Percentiles rank a stretch among this genome's conserved stretches.
phyloP scores from a whole-genome alignment of 2,888 invertebrate genomes.

The Drosophila sordidula region DNA sequence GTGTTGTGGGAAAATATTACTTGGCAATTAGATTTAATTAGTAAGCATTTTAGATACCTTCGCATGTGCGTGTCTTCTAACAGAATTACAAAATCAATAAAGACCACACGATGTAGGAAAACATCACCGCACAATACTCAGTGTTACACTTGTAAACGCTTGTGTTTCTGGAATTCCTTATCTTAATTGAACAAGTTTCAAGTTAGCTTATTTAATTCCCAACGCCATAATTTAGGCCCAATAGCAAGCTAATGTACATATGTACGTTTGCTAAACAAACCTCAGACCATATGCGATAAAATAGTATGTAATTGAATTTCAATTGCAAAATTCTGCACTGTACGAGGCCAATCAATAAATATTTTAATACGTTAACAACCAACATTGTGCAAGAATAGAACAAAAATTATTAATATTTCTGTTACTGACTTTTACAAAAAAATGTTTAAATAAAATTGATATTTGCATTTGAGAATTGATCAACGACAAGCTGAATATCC shows the following conservation, averaged over 20 bases:
- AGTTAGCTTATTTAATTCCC: neutral
- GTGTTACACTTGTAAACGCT: neutral
- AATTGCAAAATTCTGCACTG: neutral
- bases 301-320: conserved; percentile 12
- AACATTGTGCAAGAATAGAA: neutral
- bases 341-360: neutral
- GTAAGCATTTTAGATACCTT: conserved; percentile 20
- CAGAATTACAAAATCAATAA: conserved; percentile 38
- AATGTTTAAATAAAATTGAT: neutral
- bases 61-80: neutral
- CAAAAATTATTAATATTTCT: neutral
- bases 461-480: neutral
- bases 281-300: neutral
- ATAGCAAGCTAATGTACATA: neutral
- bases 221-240: neutral
- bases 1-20: conserved; percentile 36
- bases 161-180: conserved; percentile 2
- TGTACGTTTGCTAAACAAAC: neutral
- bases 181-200: conserved; percentile 10
- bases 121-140: neutral
- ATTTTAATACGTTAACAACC: conserved; percentile 5
- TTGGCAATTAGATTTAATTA: conserved; percentile 60
- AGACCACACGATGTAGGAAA: neutral
- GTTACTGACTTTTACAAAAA: neutral
- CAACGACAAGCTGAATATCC: no score